Evolutionary conservation across 2,797 vertebrate genomes (phyloP).

Genomic region (Florisuga fusca): DNA sequence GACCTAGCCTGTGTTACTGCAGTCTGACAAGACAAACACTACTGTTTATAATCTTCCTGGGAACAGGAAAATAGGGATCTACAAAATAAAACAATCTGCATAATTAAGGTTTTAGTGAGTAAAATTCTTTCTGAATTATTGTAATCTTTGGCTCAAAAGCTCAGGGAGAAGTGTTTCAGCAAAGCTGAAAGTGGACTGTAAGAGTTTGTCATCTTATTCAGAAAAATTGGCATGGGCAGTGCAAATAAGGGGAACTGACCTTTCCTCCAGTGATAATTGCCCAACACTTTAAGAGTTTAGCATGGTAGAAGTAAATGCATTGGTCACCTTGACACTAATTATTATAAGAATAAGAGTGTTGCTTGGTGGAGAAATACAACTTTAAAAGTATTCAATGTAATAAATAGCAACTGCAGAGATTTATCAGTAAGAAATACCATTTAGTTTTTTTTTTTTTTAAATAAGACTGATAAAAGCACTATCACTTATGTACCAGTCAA

Average conservation of each 20-base stretch:
- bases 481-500: background rate
- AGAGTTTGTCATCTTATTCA: background rate
- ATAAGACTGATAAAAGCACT: background rate
- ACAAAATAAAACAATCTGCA: background rate
- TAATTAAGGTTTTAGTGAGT: background rate
- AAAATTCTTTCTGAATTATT: background rate
- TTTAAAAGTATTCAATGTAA: background rate
- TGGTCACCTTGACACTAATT: background rate
- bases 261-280: background rate
- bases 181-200: background rate
- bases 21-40: background rate
- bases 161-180: background rate
- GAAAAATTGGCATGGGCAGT: background rate
- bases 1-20: background rate
- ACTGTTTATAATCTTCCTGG: background rate
- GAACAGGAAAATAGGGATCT: background rate
- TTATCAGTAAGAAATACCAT: background rate
- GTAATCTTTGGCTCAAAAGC: background rate
- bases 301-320: background rate
- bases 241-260: background rate
- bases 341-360: background rate
- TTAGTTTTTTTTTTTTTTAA: background rate
- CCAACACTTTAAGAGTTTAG: background rate
- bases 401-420: background rate
- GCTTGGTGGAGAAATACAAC: background rate